phyloP scores from a whole-genome alignment of 1,140 invertebrate species.

The Sminthurinus signatus region DNA sequence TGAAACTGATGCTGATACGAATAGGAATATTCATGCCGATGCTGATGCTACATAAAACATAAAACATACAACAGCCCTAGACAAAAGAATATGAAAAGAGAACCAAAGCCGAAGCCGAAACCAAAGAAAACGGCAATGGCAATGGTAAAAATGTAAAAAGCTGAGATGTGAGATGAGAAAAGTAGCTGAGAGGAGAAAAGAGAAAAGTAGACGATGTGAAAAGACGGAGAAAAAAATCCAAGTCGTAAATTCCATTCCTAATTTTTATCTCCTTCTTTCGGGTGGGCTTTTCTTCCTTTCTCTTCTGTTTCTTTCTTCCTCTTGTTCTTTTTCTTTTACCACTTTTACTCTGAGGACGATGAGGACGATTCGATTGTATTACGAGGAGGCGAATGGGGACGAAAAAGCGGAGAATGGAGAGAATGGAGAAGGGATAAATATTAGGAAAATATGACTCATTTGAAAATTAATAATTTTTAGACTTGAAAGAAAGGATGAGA shows the following conservation, averaged over 20 bases:
- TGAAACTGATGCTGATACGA: too few species aligned
- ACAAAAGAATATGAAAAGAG: too few species aligned
- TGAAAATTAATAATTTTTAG: constrained; percentile 36
- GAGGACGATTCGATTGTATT: too few species aligned
- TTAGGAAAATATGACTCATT: constrained; percentile 36
- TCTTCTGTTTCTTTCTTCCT: neutral
- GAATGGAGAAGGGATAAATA: constrained; percentile 31
- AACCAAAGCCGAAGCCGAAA: too few species aligned
- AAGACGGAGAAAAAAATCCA: constrained; percentile 15
- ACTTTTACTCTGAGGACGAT: too few species aligned
- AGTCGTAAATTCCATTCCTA: constrained; percentile 36
- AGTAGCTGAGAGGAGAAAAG: too few species aligned
- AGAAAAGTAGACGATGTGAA: too few species aligned
- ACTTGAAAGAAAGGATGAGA: neutral
- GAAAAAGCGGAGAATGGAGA: neutral
- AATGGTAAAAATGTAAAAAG: neutral
- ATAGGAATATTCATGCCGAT: too few species aligned
- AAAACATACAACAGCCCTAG: too few species aligned
- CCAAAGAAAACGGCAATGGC: neutral
- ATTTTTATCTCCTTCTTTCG: constrained; percentile 35
- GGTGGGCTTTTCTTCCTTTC: constrained; percentile 12
- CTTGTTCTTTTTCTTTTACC: neutral
- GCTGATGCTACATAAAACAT: too few species aligned
- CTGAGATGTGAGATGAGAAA: neutral
- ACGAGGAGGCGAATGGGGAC: too few species aligned